A percentile compares a stretch with the other conserved stretches of the same genome.
Evolutionary conservation across 2,888 invertebrate genomes (phyloP).

Genomic region (Cosmorhoe ocellata): DNA sequence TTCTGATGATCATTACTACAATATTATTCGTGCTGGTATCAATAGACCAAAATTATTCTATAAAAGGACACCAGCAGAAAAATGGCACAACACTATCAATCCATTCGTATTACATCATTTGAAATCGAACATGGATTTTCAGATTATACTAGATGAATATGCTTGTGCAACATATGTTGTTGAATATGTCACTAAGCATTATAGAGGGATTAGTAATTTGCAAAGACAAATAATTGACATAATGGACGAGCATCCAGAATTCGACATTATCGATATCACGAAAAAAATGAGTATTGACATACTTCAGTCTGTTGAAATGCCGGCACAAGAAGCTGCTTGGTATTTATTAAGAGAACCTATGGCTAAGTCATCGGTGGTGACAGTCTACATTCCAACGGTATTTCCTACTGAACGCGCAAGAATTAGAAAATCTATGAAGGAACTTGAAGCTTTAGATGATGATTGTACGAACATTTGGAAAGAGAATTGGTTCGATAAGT

Average conservation of each 20-base stretch:
- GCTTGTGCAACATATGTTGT: conserved; percentile 58
- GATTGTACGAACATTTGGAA: conserved; percentile 57
- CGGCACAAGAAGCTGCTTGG: conserved; percentile 57
- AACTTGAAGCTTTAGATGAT: conserved; percentile 45
- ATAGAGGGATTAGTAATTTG: conserved; percentile 50
- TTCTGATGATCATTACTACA: conserved; percentile 42
- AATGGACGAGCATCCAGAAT: conserved; percentile 40
- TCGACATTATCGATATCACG: conserved; percentile 37
- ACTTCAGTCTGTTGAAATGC: conserved; percentile 37
- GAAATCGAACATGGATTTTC: conserved; percentile 55
- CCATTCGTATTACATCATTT: conserved; percentile 48
- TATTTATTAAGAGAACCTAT: conserved; percentile 41
- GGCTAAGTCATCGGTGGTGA: conserved; percentile 31
- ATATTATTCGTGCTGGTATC: conserved; percentile 44
- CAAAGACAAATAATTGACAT: conserved; percentile 40
- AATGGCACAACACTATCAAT: conserved; percentile 58
- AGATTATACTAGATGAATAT: conserved; percentile 57
- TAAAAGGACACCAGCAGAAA: conserved; percentile 48
- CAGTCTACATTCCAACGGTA: conserved; percentile 39
- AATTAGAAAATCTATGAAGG: conserved; percentile 49
- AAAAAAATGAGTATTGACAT: conserved; percentile 37
- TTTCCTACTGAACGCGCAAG: conserved; percentile 48
- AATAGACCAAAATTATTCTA: conserved; percentile 48
- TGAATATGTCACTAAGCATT: conserved; percentile 58
- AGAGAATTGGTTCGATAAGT: conserved; percentile 58